Base-by-base conservation (phyloP, 2,797 vertebrate species). In the Salmo trutta region DNA sequence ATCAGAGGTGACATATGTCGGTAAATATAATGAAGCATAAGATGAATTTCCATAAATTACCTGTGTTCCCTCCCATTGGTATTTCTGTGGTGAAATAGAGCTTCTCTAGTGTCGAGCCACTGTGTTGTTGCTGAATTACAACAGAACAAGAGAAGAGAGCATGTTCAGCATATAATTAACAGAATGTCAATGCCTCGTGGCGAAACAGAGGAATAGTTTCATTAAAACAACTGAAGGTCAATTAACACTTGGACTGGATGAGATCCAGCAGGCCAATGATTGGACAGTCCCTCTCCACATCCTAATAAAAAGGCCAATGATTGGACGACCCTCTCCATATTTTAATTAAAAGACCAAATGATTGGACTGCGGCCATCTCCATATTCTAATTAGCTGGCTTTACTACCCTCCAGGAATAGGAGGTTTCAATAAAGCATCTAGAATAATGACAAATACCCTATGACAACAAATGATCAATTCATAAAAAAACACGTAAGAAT, bases 221-320 rank as follows among this genome's bases (percentile, higher is more conserved):
- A 82, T 79, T 71, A 73, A 76, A 83, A 59, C 75, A 31, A 56
- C 69, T 68, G 69, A 75, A 69, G 29, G 80, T 78, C 80, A 78
- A 33, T 27, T 19, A 73, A 67, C 21, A 52, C 29, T 76, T 70
- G 53, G 19, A 65, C 24, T 82, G 74, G 81, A 73, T 12, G 14
- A 10, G 33, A 68, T 75, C 76, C 75, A 79, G 70, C 41, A 31
- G 36, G 33, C 47, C 51, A 21, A 77, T 59, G 67, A 72, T 75
- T 71, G 64, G 27, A 65, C 12, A 75, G 14, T 36, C 73, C 14
- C 14, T 69, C 59, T 56, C 52, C 62, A 31, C 19, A 71, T 15
- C n/a, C 29, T 71, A 79, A 79, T 31, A 59, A 62, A 62, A 62
- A 62, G n/a, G 56, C 1, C 56, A 62, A 10, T 21, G n/a, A 62